phyloP scores from a whole-genome alignment of 2,797 vertebrate species.

The Leptodactylus fallax region DNA sequence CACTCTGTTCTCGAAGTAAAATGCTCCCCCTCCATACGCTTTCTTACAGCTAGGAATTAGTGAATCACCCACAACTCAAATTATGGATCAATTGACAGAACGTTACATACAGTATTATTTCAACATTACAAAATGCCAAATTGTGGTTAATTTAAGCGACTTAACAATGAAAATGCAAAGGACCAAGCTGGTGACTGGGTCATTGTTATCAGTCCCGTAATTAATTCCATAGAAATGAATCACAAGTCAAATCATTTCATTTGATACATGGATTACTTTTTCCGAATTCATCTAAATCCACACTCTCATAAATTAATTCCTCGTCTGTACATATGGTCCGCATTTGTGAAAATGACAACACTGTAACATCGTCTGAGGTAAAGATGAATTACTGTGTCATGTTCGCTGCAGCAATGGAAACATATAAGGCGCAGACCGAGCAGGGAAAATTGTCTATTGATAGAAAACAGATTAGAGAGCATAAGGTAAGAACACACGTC shows the following conservation, averaged over 20 bases:
- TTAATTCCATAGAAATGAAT: slow-evolving; percentile 23
- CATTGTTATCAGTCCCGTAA: slow-evolving; percentile 25
- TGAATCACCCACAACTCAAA: background rate
- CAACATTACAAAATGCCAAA: slow-evolving; percentile 12
- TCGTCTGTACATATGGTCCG: slow-evolving; percentile 9
- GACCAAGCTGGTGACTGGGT: background rate
- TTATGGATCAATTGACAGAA: background rate
- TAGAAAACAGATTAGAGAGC: slow-evolving; percentile 15
- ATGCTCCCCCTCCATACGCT: background rate
- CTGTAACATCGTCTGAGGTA: background rate
- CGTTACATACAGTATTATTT: slow-evolving; percentile 27
- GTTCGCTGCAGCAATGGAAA: background rate
- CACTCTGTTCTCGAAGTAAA: no score
- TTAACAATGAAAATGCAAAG: background rate
- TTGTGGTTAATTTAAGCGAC: slow-evolving; percentile 19
- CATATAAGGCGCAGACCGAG: background rate
- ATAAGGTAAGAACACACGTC: background rate
- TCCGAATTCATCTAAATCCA: slow-evolving; percentile 10
- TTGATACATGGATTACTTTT: slow-evolving; percentile 6
- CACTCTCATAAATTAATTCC: background rate
- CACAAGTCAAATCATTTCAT: slow-evolving; percentile 23
- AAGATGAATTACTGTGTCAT: slow-evolving; percentile 17
- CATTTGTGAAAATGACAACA: slow-evolving; percentile 9
- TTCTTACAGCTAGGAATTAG: background rate
- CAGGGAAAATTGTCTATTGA: background rate